Percentiles rank a stretch among this genome's conserved stretches.
Conservation (phyloP, 2,888 invertebrate species). For the Siphonodentalium dalli region DNA sequence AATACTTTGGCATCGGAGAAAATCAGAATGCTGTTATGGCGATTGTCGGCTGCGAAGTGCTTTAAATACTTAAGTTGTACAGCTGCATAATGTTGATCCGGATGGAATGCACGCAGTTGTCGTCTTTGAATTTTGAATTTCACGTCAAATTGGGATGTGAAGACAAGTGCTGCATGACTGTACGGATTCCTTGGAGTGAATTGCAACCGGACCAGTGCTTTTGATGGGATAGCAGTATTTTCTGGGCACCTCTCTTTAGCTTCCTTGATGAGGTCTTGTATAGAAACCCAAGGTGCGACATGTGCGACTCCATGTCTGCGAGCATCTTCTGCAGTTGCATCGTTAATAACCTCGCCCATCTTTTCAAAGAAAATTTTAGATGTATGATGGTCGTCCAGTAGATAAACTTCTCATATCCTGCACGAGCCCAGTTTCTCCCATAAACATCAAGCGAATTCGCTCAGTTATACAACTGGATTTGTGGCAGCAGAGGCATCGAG, state of each 20-base stretch:
- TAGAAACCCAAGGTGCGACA: slow-evolving; percentile 19
- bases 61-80: slow-evolving; percentile 25
- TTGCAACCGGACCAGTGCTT: slow-evolving; percentile 27
- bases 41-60: slow-evolving; percentile 16
- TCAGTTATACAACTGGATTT: no score
- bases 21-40: no score
- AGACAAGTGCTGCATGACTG: slow-evolving; percentile 4
- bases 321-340: no score
- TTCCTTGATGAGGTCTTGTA: slow-evolving; percentile 20
- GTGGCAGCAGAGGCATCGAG: no score
- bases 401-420: no score
- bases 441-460: no score
- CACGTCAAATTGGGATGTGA: slow-evolving; percentile 14
- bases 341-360: no score
- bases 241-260: slow-evolving; percentile 24
- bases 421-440: no score
- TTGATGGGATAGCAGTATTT: slow-evolving; percentile 25
- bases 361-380: no score
- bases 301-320: no score
- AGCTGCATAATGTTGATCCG: slow-evolving; percentile 27
- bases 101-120: slow-evolving; percentile 21
- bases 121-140: slow-evolving; percentile 29
- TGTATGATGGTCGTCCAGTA: no score
- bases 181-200: slow-evolving; percentile 31
- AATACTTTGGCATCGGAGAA: no score